Evolutionary conservation across 1,140 invertebrate genomes (phyloP).

Genomic region (Augochlora pura): DNA sequence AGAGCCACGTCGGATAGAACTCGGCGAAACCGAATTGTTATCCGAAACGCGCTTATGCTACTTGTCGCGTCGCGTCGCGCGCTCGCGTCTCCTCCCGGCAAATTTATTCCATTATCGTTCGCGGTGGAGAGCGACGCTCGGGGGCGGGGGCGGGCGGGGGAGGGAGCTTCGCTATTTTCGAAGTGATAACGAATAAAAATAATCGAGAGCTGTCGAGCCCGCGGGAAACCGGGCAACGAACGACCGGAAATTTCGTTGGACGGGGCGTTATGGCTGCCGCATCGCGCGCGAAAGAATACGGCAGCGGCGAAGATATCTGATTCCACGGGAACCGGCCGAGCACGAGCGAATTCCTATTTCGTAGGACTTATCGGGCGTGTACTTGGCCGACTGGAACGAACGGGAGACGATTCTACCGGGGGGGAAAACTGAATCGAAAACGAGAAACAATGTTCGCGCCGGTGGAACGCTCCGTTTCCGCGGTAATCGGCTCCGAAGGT

Average conservation of each 20-base stretch:
- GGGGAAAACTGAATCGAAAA: no score
- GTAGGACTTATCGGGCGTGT: no score
- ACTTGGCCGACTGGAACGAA: no score
- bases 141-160: no score
- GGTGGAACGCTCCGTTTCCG: no score
- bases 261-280: neutral
- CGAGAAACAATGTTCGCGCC: no score
- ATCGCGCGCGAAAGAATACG: neutral
- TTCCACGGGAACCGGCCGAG: neutral
- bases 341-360: neutral
- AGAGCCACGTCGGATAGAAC: no score
- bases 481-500: no score
- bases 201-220: slow-evolving; percentile 43
- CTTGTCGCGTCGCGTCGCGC: no score
- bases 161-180: neutral
- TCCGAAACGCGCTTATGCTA: no score
- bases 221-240: neutral
- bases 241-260: slow-evolving; percentile 1
- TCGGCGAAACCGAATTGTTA: no score
- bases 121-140: neutral
- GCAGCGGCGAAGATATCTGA: neutral
- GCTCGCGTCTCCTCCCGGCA: neutral
- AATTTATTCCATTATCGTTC: slow-evolving; percentile 14
- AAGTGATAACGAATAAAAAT: slow-evolving; percentile 30
- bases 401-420: no score